Evolutionary conservation across 1,140 invertebrate genomes (phyloP).

Genomic region (Wiebesia pumilae): DNA sequence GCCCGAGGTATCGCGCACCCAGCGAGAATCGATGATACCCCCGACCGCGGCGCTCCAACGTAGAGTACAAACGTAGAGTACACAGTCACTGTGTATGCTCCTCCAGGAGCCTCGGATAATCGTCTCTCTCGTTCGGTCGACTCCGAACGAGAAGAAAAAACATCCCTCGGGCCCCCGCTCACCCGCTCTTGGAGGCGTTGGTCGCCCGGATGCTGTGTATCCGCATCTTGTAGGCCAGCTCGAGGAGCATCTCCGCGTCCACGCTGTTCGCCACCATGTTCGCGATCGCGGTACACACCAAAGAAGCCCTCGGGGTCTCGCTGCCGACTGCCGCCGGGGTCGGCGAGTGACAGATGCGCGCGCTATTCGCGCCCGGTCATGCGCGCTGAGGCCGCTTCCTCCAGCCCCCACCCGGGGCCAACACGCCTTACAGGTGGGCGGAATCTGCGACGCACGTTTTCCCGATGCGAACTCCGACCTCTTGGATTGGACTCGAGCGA

Average conservation of each 20-base stretch:
- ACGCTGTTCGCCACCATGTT: background rate
- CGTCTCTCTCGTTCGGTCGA: no score
- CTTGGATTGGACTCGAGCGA: no score
- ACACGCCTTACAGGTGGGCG: background rate
- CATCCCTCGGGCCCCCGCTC: no score
- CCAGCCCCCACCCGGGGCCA: background rate
- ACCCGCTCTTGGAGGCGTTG: conserved; percentile 71
- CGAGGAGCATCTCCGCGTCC: conserved; percentile 76
- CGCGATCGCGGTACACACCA: background rate
- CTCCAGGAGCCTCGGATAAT: no score
- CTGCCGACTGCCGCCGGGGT: background rate
- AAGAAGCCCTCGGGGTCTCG: background rate
- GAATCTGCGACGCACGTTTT: background rate
- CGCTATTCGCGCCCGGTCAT: background rate
- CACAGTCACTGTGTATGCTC: no score
- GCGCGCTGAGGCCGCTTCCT: background rate
- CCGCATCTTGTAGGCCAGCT: conserved; percentile 81
- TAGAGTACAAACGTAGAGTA: no score
- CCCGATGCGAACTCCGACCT: background rate
- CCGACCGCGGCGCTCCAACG: background rate
- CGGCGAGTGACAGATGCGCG: background rate
- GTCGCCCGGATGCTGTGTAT: conserved; percentile 76
- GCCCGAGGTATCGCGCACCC: background rate
- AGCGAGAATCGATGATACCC: conserved; percentile 42
- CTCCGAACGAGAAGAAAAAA: no score